Base-by-base conservation (phyloP, 2,113 vertebrate species). In the Limnothrissa miodon region DNA sequence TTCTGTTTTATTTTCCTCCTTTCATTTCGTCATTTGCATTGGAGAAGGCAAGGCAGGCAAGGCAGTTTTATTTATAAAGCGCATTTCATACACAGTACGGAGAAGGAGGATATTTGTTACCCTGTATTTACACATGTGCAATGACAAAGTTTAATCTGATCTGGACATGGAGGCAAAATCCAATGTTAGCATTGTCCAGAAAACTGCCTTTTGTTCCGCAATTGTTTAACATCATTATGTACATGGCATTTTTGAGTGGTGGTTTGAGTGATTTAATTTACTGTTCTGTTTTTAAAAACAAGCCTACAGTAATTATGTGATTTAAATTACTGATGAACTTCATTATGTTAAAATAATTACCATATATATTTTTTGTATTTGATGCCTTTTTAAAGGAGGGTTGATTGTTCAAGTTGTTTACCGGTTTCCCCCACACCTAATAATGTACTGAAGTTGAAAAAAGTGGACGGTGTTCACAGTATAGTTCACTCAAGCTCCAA, bases 211-310 rank as follows among this genome's bases (percentile, higher is more conserved):
- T 4, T 2, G 13, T 74, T 74, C 29, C 36, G 66, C 29, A 33
- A 36, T 74, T 74, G 29, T 74, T 74, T 17, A 74, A 70, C 36
- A 74, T 29, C 59, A 29, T 62, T 74, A 74, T 39, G 29, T 74
- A 39, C 13, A 74, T 39, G 66, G 66, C 66, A 74, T 74, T 74
- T 33, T 33, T 17, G 66, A 74, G 25, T 74, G 62, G 29, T 70
- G 66, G 66, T 74, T 74, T 74, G 33, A 39, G 66, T 74, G 66
- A 39, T 74, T 74, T 74, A 74, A 74, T 36, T 74, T 74, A 23
- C 11, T 56, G 53, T 56, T 56, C 23, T 39, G 66, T 39, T 29
- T 74, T 74, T 36, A 74, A 36, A 36, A 74, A 74, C 66, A 33
- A 74, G 17, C 66, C 36, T 17, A n/a, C n/a, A n/a, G n/a, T n/a